These are phyloP conservation scores for Keiferia lycopersicella DNA, from an alignment of 2,888 invertebrate genomes.

Conservation along the genomic window DNA sequence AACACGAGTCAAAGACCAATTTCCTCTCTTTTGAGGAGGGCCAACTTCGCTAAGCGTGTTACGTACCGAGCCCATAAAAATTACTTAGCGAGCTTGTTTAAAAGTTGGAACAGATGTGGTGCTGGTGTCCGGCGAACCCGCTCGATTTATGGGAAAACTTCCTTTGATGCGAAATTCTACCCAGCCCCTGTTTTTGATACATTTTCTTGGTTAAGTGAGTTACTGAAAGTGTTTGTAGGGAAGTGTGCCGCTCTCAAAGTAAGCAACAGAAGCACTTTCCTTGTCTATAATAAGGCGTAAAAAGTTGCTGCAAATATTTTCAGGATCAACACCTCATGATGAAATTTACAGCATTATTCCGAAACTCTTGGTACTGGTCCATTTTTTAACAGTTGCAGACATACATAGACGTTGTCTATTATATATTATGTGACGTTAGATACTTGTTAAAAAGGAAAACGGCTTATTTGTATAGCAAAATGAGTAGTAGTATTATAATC, in stretches of 20 bases:
- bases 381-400: too few relatives aligned
- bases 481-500: too few relatives aligned
- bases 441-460: too few relatives aligned
- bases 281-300: background rate
- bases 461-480: too few relatives aligned
- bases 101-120: slow-evolving; percentile 36
- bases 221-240: background rate
- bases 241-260: background rate
- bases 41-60: slow-evolving; percentile 2
- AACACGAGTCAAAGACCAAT: slow-evolving; percentile 1
- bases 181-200: slow-evolving; percentile 14
- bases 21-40: background rate
- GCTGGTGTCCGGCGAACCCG: slow-evolving; percentile 31
- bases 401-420: too few relatives aligned
- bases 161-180: background rate
- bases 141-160: slow-evolving; percentile 39
- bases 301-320: background rate
- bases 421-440: too few relatives aligned
- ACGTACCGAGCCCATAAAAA: slow-evolving; percentile 36
- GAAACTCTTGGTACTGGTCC: too few relatives aligned
- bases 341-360: too few relatives aligned
- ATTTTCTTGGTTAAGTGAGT: slow-evolving; percentile 5
- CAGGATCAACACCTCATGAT: too few relatives aligned
- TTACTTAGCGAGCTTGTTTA: slow-evolving; percentile 37
- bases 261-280: background rate